Percentiles rank a stretch among this genome's conserved stretches.
Evolutionary conservation across 2,113 vertebrate species (phyloP).

Genomic region (Nesoenas mayeri): DNA sequence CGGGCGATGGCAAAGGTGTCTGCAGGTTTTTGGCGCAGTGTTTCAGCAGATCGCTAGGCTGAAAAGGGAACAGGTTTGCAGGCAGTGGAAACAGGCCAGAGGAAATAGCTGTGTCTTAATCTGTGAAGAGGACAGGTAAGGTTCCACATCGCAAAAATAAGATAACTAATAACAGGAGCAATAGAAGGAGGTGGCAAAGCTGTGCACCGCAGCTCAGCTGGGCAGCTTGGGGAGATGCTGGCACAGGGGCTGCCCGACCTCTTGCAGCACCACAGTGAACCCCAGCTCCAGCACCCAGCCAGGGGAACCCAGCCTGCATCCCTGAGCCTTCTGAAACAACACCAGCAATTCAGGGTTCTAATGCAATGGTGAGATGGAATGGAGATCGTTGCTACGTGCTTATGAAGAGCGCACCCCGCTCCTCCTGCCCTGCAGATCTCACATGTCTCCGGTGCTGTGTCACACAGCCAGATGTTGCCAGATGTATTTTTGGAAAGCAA

Average conservation of each 20-base stretch:
- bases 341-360: rapidly evolving
- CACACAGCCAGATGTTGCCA: neutral
- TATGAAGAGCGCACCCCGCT: neutral
- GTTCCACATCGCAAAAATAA: neutral
- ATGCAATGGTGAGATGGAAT: neutral
- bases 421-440: neutral
- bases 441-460: rapidly evolving
- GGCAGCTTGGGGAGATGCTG: neutral
- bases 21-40: neutral
- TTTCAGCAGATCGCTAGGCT: neutral
- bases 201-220: rapidly evolving
- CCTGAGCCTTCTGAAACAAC: neutral
- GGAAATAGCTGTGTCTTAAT: neutral
- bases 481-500: neutral
- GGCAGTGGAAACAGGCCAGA: neutral
- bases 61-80: neutral
- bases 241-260: neutral
- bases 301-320: neutral
- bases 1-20: neutral
- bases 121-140: neutral
- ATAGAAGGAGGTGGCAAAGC: neutral
- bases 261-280: neutral
- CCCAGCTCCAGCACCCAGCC: neutral
- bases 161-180: neutral
- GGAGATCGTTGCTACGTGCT: rapidly evolving